These are phyloP conservation scores for Drosophila eohydei DNA, from an alignment of 2,888 invertebrate genomes.

Conservation along the genomic window DNA sequence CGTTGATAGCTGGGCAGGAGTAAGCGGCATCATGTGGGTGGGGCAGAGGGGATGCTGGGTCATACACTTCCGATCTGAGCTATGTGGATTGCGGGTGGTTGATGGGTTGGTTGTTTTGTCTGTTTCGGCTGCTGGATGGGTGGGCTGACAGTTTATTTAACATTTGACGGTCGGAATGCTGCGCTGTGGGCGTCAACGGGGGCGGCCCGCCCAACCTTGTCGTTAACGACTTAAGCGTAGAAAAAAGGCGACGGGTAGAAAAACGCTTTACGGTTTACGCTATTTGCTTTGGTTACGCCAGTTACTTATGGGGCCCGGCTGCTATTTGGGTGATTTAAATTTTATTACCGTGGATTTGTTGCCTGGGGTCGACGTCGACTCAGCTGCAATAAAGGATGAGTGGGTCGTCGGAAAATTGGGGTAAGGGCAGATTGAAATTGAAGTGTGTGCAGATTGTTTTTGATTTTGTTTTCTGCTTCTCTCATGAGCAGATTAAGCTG, in stretches of 20 bases:
- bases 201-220: slow-evolving; percentile 59
- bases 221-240: slow-evolving; percentile 62
- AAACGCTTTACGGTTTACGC: slow-evolving; percentile 47
- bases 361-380: slow-evolving; percentile 44
- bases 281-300: slow-evolving; percentile 49
- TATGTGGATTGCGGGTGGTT: slow-evolving; percentile 4
- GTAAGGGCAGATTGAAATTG: slow-evolving; percentile 59
- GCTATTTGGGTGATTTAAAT: slow-evolving; percentile 79
- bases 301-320: slow-evolving; percentile 37
- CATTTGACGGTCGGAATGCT: slow-evolving; percentile 47
- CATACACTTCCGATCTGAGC: slow-evolving; percentile 7
- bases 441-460: slow-evolving; percentile 74
- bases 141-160: slow-evolving; percentile 53
- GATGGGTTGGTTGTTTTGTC: slow-evolving; percentile 13
- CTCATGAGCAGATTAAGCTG: slow-evolving; percentile 66
- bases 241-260: slow-evolving; percentile 48
- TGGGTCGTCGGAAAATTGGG: slow-evolving; percentile 13
- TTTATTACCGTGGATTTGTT: slow-evolving; percentile 78
- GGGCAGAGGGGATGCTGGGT: slow-evolving; percentile 51
- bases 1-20: slow-evolving; percentile 58
- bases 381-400: slow-evolving; percentile 10
- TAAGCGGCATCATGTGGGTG: slow-evolving; percentile 38
- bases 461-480: slow-evolving; percentile 19
- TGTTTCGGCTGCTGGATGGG: slow-evolving; percentile 11
- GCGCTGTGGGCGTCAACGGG: slow-evolving; percentile 46